A percentile compares a stretch with the other conserved stretches of the same genome.
Evolutionary conservation across 2,113 vertebrate genomes (phyloP).

Genomic region (Chascanopsetta lugubris): DNA sequence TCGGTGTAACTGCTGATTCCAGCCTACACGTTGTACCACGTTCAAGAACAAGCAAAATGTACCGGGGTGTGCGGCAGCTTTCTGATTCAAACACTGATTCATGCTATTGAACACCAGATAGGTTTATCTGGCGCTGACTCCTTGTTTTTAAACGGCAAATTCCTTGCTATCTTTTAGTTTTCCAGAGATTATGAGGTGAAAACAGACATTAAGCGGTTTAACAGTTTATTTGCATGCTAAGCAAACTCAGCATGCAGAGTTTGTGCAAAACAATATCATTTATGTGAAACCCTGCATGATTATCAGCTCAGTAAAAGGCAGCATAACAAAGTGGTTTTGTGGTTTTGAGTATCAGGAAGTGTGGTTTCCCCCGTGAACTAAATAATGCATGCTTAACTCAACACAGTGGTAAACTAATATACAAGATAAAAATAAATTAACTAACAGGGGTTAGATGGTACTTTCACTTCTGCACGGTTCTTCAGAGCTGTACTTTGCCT

Average conservation of each 20-base stretch:
- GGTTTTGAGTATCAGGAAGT: neutral
- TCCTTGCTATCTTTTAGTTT: no score
- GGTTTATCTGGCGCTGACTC: no score
- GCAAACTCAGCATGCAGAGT: neutral
- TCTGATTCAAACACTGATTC: neutral
- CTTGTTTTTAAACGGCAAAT: no score
- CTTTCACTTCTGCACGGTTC: neutral
- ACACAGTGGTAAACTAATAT: neutral
- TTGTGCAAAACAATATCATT: neutral
- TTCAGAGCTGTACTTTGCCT: no score
- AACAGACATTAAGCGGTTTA: no score
- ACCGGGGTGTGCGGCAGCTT: neutral
- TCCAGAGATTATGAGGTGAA: no score
- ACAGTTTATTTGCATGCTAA: no score
- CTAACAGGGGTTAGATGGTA: no score
- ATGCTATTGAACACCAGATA: no score
- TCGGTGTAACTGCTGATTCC: conserved; percentile 3
- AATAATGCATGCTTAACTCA: conserved; percentile 34
- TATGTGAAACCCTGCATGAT: no score
- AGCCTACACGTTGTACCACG: neutral
- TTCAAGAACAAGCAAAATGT: neutral
- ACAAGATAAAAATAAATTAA: neutral
- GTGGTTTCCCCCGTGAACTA: neutral
- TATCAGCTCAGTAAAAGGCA: no score
- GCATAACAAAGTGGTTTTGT: no score